Evolutionary conservation across 2,113 vertebrate genomes (phyloP).

Genomic region (Podarcis raffonei): DNA sequence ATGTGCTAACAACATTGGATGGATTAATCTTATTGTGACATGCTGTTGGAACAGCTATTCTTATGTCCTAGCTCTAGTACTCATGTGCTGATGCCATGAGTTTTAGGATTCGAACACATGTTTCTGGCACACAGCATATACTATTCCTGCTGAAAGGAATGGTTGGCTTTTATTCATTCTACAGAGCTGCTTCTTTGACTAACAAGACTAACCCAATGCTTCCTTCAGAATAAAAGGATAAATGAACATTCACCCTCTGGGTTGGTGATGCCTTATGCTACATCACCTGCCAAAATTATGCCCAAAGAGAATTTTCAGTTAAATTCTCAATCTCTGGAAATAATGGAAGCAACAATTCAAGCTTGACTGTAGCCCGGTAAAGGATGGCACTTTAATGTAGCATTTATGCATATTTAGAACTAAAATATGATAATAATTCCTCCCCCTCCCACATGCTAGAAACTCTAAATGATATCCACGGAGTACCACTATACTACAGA

Average conservation of each 20-base stretch:
- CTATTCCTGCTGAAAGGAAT: not conserved
- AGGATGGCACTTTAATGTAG: not conserved
- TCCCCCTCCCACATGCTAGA: not conserved
- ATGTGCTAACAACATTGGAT: not conserved
- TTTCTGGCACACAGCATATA: not conserved
- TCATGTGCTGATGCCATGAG: not conserved
- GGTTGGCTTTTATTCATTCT: not conserved
- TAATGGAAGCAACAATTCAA: not conserved
- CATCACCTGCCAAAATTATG: not conserved
- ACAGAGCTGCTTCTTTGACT: not conserved
- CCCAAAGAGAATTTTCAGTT: not conserved
- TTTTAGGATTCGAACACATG: no score
- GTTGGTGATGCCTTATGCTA: not conserved
- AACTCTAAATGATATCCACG: not conserved
- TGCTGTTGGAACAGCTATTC: not conserved
- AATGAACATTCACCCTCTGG: not conserved
- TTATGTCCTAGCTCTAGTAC: not conserved
- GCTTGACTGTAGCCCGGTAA: not conserved
- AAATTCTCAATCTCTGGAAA: slow-evolving; percentile 2
- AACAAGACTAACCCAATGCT: not conserved
- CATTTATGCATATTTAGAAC: not conserved
- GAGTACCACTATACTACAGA: not conserved
- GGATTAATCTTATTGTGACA: not conserved
- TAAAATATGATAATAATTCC: not conserved
- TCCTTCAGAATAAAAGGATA: not conserved